A percentile compares a stretch with the other conserved stretches of the same genome.
These are phyloP conservation scores for Heliconius cydno DNA, from an alignment of 2,888 invertebrate genomes.

Conservation along the genomic window DNA sequence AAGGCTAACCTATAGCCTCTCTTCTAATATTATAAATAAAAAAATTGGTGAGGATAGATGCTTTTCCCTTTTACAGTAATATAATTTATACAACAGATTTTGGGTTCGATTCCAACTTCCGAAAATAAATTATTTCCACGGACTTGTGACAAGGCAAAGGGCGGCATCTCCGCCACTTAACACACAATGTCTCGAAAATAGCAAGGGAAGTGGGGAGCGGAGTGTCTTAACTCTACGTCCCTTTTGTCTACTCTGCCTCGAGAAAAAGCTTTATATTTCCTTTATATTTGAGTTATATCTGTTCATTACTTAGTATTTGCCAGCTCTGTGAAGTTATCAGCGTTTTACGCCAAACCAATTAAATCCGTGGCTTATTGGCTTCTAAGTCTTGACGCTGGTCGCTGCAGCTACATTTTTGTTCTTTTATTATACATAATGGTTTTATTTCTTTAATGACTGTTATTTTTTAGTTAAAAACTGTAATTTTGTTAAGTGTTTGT, in stretches of 20 bases:
- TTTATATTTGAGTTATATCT: not conserved
- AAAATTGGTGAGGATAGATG: no score
- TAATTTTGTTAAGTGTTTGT: constrained; percentile 12
- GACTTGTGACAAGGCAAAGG: not conserved
- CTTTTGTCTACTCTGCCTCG: no score
- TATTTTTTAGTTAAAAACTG: constrained; percentile 29
- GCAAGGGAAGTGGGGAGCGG: not conserved
- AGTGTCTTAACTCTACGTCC: not conserved
- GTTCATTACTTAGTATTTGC: constrained; percentile 47
- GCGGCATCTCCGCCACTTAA: not conserved
- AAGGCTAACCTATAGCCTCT: no score
- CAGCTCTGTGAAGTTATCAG: constrained; percentile 47
- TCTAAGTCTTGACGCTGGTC: constrained; percentile 47
- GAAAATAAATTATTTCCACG: not conserved
- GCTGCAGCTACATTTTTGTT: constrained; percentile 49
- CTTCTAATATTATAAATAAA: no score
- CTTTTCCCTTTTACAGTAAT: no score
- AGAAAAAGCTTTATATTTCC: not conserved
- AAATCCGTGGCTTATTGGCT: constrained; percentile 71
- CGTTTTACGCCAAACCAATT: constrained; percentile 67
- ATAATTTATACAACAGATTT: not conserved
- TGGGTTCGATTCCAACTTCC: not conserved
- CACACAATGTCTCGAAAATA: not conserved
- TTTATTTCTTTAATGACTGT: constrained; percentile 48
- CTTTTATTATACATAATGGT: constrained; percentile 52